Evolutionary conservation across 2,797 vertebrate species (phyloP), one percentile per base, ranked within the genome.

Genomic region (Presbytis comata): DNA sequence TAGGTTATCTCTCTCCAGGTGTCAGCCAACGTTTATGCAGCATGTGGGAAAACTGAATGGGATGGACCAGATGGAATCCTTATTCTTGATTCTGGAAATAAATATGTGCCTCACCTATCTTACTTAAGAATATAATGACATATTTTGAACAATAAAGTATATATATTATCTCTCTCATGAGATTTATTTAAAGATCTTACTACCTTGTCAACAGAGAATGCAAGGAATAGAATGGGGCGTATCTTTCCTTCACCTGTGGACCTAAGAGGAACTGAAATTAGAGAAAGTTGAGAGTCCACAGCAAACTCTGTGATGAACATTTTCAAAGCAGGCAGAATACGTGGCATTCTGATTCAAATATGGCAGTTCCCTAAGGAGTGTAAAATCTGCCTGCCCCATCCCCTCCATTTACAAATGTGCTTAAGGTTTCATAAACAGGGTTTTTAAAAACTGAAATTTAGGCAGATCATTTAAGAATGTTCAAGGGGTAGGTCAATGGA

Each of bases 171-270:
- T 94, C 30, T 74, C 36, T 88, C 82, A 44, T 53, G 39, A 84
- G 53, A 82, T 90, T 96, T 93, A 91, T 44, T 93, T 84, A 92
- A 94, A 94, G 74, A 64, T 74, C 39, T 78, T 90, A 76, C 22
- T 87, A 88, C 10, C 59, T 50, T 39, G 36, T 90, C 91, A 88
- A 91, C 90, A 82, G 17, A 55, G 59, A 87, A 76, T 61, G 64
- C 21, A 91, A 82, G 24, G 33, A 81, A 24, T 14, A 70, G 64
- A 92, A 93, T n/a, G 39, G 14, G 33, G 44, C 44, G 17, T 53
- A 82, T 53, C 39, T 93, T 93, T 46, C 75, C 70, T 88, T 95
- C 41, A 81, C 39, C 53, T 50, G 30, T 72, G 81, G 79, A 57
- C 82, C 70, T 82, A 39, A 86, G 55, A 89, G 50, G 48, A 57